These are phyloP conservation scores for Barypeithes pellucidus DNA, from an alignment of 2,888 invertebrate species.

Conservation along the genomic window DNA sequence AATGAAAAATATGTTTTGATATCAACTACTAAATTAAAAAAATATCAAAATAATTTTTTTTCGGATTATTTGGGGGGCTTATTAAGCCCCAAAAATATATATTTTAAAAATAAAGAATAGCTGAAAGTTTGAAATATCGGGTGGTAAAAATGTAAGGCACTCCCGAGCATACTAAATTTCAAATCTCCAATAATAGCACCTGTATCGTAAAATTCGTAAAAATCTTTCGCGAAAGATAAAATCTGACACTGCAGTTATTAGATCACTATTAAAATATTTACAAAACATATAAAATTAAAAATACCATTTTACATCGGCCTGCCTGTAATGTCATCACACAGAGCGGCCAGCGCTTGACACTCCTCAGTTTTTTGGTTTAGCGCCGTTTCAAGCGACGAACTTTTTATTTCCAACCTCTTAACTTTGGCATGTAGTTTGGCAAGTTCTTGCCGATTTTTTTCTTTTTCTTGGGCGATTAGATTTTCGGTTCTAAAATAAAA, in stretches of 20 bases:
- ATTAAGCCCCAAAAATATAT: too few species aligned
- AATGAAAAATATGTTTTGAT: too few species aligned
- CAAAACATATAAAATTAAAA: background rate
- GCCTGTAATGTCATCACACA: slow-evolving; percentile 92
- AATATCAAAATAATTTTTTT: too few species aligned
- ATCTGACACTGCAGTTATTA: background rate
- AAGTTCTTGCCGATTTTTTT: slow-evolving; percentile 84
- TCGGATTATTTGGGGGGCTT: too few species aligned
- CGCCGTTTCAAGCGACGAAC: slow-evolving; percentile 86
- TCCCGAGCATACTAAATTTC: too few species aligned
- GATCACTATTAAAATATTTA: background rate
- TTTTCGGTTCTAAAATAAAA: slow-evolving; percentile 60
- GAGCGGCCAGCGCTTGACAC: slow-evolving; percentile 90
- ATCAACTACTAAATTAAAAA: too few species aligned
- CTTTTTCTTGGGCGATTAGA: slow-evolving; percentile 84
- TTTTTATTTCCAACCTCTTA: slow-evolving; percentile 91
- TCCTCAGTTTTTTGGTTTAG: slow-evolving; percentile 94
- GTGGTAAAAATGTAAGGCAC: too few species aligned
- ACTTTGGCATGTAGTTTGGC: slow-evolving; percentile 89
- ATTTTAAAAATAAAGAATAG: too few species aligned
- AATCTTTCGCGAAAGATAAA: background rate
- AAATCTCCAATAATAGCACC: too few species aligned
- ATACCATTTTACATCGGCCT: slow-evolving; percentile 44
- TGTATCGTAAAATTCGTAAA: too few species aligned
- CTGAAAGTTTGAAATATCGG: too few species aligned